Percentiles rank a stretch among this genome's conserved stretches.
Conservation (phyloP, 2,113 vertebrate species). For the Brienomyrus longianalis region DNA sequence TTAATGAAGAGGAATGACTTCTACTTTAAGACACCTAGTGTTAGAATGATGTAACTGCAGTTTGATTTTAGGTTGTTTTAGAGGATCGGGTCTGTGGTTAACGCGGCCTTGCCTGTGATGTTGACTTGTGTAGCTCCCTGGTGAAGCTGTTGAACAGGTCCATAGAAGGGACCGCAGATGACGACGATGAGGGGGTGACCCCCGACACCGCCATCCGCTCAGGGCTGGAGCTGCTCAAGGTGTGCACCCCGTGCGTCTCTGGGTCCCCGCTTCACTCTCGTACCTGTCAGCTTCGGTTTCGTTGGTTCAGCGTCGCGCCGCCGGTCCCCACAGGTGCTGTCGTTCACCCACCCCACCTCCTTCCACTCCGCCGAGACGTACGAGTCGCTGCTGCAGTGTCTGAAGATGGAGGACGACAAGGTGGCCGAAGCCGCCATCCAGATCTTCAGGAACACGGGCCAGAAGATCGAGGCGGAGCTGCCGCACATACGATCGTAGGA, state of each 20-base stretch:
- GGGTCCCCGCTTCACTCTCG: neutral
- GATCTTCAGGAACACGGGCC: slow-evolving; percentile 97
- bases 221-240: slow-evolving; percentile 95
- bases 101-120: neutral
- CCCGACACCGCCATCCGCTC: slow-evolving; percentile 95
- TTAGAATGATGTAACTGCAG: slow-evolving; percentile 36
- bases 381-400: slow-evolving; percentile 95
- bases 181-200: slow-evolving; percentile 96
- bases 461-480: slow-evolving; percentile 95
- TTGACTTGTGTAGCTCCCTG: slow-evolving; percentile 69
- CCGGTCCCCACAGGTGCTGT: slow-evolving; percentile 74
- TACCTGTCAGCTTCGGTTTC: neutral
- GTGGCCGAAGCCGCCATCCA: slow-evolving; percentile 97
- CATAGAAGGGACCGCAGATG: slow-evolving; percentile 93
- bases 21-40: slow-evolving; percentile 60
- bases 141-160: slow-evolving; percentile 98
- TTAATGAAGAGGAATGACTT: slow-evolving; percentile 22
- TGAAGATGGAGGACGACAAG: slow-evolving; percentile 99
- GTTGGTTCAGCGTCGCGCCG: neutral
- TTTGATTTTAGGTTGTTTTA: neutral
- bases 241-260: slow-evolving; percentile 29
- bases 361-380: slow-evolving; percentile 98
- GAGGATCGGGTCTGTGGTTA: neutral
- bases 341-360: slow-evolving; percentile 95
- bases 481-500: slow-evolving; percentile 94